Conservation (phyloP, 2,113 vertebrate species). For the Alexandromys fortis region DNA sequence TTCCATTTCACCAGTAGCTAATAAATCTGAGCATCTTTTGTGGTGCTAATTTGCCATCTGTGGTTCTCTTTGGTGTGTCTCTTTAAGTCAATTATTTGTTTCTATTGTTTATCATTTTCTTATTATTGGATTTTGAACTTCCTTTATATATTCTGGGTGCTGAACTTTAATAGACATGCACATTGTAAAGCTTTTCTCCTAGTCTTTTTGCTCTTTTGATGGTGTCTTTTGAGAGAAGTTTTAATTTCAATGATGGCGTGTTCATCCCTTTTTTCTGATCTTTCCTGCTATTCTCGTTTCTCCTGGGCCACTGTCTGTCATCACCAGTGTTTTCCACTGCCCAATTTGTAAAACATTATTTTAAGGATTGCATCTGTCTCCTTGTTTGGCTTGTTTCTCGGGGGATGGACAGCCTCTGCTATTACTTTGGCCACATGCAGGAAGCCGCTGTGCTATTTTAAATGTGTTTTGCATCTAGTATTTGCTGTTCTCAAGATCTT, state of each 20-base stretch:
- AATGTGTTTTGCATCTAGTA: not conserved
- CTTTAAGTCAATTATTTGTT: not conserved
- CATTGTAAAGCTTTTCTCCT: not conserved
- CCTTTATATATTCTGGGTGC: conserved; percentile 12
- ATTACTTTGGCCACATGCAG: not conserved
- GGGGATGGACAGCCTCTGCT: not conserved
- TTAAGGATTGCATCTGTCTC: not conserved
- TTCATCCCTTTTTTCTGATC: not conserved
- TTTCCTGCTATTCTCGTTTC: not conserved
- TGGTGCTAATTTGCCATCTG: conserved; percentile 9
- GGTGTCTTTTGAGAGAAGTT: not conserved
- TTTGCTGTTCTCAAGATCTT: not conserved
- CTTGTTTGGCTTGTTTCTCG: not conserved
- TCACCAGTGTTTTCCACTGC: not conserved
- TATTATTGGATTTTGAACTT: conserved; percentile 33
- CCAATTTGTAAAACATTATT: not conserved
- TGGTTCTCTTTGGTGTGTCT: not conserved
- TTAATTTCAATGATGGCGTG: not conserved
- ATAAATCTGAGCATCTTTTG: not conserved
- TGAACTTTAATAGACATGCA: not conserved
- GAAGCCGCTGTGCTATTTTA: not conserved
- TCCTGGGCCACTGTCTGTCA: not conserved
- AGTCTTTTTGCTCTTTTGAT: not conserved
- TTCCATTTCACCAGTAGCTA: not conserved
- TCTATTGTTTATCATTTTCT: not conserved